Percentiles rank a stretch among this genome's conserved stretches.
Evolutionary conservation across 2,888 invertebrate genomes (phyloP).

Genomic region (Hypsopygia costalis): DNA sequence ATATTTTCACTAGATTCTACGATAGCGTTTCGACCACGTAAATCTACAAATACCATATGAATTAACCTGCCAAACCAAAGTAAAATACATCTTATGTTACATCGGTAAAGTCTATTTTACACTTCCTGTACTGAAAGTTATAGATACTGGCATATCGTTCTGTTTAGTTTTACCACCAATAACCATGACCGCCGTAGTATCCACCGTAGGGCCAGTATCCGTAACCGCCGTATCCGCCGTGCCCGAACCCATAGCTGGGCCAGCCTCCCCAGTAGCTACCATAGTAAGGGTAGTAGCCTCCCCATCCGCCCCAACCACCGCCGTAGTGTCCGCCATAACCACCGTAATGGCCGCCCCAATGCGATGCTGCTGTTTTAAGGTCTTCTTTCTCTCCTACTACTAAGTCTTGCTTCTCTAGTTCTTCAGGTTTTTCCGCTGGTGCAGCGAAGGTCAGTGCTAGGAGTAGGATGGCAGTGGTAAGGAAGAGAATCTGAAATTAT

Average conservation of each 20-base stretch:
- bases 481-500: conserved; percentile 41
- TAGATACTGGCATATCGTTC: conserved; percentile 32
- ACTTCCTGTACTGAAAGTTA: conserved; percentile 19
- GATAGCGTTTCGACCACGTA: too few relatives aligned
- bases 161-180: conserved; percentile 33
- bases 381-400: conserved; percentile 33
- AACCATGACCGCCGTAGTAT: conserved; percentile 27
- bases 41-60: too few relatives aligned
- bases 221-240: conserved; percentile 25
- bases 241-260: conserved; percentile 20
- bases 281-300: conserved; percentile 29
- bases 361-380: conserved; percentile 62
- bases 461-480: conserved; percentile 39
- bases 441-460: conserved; percentile 46
- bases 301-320: conserved; percentile 32
- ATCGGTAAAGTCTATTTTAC: not conserved
- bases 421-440: conserved; percentile 38
- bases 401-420: conserved; percentile 25
- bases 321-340: conserved; percentile 41
- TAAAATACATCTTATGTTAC: not conserved
- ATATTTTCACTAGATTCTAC: too few relatives aligned
- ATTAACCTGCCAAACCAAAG: not conserved
- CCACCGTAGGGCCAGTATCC: conserved; percentile 24
- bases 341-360: conserved; percentile 35
- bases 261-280: conserved; percentile 30